A percentile compares a stretch with the other conserved stretches of the same genome.
Conservation (phyloP, 2,888 invertebrate species). For the Micoletzkya japonica region DNA sequence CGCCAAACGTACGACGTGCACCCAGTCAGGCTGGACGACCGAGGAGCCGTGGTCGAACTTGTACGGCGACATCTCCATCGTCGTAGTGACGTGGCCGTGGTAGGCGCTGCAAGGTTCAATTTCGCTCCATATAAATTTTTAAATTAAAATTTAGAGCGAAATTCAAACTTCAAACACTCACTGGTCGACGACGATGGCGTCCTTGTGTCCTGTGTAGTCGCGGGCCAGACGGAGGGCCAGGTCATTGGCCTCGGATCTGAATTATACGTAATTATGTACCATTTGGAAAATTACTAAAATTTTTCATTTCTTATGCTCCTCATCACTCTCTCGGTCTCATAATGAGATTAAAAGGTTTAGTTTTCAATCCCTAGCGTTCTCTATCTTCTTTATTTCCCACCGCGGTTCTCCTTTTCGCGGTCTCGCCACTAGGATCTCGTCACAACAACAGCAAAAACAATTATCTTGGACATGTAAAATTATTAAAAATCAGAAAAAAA, state of each 20-base stretch:
- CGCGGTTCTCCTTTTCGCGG: too few species aligned
- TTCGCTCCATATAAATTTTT: not conserved
- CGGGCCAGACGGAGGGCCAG: conserved; percentile 86
- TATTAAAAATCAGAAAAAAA: too few species aligned
- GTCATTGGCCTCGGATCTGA: conserved; percentile 91
- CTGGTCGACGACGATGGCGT: conserved; percentile 93
- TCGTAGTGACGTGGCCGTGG: conserved; percentile 93
- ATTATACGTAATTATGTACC: conserved; percentile 51
- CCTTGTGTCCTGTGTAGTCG: conserved; percentile 83
- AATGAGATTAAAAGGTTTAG: too few species aligned
- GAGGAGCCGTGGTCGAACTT: conserved; percentile 89
- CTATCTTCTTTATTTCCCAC: not conserved
- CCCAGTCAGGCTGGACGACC: conserved; percentile 71
- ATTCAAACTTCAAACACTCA: conserved; percentile 70
- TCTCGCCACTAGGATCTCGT: too few species aligned
- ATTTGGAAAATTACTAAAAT: conserved; percentile 18
- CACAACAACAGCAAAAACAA: not conserved
- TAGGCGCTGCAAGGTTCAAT: conserved; percentile 79
- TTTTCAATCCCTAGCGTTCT: not conserved
- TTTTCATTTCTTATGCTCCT: not conserved
- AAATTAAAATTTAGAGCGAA: not conserved
- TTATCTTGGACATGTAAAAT: too few species aligned
- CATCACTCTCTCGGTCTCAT: not conserved
- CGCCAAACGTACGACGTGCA: conserved; percentile 67
- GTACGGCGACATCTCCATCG: conserved; percentile 97